Evolutionary conservation across 92 coral and sea anemone genomes (phyloP).

Genomic region (Nematostella vectensis): DNA sequence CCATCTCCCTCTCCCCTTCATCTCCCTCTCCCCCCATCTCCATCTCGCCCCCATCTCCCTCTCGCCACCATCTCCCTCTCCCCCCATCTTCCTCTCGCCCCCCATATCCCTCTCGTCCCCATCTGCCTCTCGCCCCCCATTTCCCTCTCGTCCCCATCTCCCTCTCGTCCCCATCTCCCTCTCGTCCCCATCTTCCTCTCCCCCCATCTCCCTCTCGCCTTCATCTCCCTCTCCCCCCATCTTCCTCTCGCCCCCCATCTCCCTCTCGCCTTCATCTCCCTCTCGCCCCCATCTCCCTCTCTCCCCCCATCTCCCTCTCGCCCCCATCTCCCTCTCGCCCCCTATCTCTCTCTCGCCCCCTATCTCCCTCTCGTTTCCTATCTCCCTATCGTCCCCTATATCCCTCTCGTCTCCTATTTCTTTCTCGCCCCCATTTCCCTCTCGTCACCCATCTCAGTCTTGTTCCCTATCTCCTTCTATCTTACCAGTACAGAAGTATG

Average conservation of each 20-base stretch:
- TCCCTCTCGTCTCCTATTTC: neutral
- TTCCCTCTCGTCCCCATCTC: neutral
- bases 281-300: too few species aligned
- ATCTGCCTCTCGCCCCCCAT: neutral
- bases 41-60: neutral
- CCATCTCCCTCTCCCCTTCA: neutral
- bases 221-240: too few species aligned
- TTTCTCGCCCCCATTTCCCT: too few species aligned
- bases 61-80: neutral
- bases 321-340: too few species aligned
- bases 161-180: neutral
- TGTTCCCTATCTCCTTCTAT: neutral
- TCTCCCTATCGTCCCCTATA: neutral
- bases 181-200: neutral
- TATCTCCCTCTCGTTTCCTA: neutral
- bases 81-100: neutral
- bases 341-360: neutral
- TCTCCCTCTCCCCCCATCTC: neutral
- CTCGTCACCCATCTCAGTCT: neutral
- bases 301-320: too few species aligned
- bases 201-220: too few species aligned
- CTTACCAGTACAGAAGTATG: constrained; percentile 26
- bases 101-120: neutral
- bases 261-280: too few species aligned
- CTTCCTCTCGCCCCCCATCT: too few species aligned